Evolutionary conservation across 2,113 vertebrate genomes (phyloP).

Genomic region (Kryptolebias marmoratus): DNA sequence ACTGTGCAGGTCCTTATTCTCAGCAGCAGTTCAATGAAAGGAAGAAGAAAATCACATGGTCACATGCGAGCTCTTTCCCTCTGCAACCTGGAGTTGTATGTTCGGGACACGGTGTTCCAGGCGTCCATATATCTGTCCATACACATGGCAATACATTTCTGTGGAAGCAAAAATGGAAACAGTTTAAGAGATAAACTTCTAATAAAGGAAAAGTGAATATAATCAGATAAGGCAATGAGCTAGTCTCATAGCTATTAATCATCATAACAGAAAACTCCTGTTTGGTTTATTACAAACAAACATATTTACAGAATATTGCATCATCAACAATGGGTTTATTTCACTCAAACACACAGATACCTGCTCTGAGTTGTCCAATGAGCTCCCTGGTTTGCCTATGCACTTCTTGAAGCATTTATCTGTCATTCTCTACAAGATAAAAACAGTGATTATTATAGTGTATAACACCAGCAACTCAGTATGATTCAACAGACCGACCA

Average conservation of each 20-base stretch:
- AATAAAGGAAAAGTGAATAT: not conserved
- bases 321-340: no score
- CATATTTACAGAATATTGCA: no score
- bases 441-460: not conserved
- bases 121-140: slow-evolving; percentile 99
- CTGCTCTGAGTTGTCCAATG: slow-evolving; percentile 97
- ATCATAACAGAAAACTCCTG: not conserved
- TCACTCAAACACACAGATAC: slow-evolving; percentile 62
- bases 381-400: slow-evolving; percentile 92
- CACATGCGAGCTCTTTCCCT: slow-evolving; percentile 93
- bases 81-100: slow-evolving; percentile 95
- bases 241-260: not conserved
- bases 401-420: slow-evolving; percentile 99
- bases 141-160: slow-evolving; percentile 99
- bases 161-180: not conserved
- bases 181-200: not conserved
- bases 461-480: not conserved
- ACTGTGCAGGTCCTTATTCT: slow-evolving; percentile 9
- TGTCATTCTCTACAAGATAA: slow-evolving; percentile 90
- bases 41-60: slow-evolving; percentile 38
- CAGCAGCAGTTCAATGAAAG: slow-evolving; percentile 16
- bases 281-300: not conserved
- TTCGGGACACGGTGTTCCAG: slow-evolving; percentile 94
- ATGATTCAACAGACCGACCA: not conserved
- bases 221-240: no score